A percentile compares a stretch with the other conserved stretches of the same genome.
Conservation (phyloP, 2,797 vertebrate species). For the Lycodopsis pacificus region DNA sequence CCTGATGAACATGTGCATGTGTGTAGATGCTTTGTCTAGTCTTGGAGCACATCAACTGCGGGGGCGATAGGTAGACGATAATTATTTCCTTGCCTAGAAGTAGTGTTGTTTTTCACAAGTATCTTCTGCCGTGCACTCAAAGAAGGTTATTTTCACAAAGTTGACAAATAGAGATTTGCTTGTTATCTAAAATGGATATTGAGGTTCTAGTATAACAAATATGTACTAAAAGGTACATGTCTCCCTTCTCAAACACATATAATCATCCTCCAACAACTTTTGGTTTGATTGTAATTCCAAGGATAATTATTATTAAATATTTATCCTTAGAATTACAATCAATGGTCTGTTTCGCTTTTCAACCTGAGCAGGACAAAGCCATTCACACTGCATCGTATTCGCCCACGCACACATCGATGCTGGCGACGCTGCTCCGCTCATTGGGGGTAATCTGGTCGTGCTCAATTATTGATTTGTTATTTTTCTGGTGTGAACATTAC, state of each 20-base stretch:
- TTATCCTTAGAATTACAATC: background rate
- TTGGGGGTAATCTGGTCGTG: conserved; percentile 10
- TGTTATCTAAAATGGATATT: background rate
- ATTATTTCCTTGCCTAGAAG: background rate
- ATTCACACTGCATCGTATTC: background rate
- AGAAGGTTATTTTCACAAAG: background rate
- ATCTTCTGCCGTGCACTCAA: background rate
- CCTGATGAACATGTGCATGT: background rate
- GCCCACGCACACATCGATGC: background rate
- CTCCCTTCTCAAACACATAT: background rate
- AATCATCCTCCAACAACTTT: background rate
- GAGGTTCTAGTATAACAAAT: background rate
- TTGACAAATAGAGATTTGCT: background rate
- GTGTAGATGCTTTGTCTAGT: background rate
- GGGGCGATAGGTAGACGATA: background rate
- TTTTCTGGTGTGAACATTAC: conserved; percentile 7
- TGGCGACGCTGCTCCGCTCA: background rate
- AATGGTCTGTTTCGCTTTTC: background rate
- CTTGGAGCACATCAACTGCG: background rate
- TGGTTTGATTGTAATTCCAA: background rate
- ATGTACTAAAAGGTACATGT: background rate
- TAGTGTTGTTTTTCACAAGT: background rate
- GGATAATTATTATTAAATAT: too few relatives aligned
- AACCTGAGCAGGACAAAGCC: background rate
- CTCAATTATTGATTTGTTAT: conserved; percentile 12